Conservation (phyloP, 2,888 invertebrate species). For the Scaptodrosophila latifasciaeformis region DNA sequence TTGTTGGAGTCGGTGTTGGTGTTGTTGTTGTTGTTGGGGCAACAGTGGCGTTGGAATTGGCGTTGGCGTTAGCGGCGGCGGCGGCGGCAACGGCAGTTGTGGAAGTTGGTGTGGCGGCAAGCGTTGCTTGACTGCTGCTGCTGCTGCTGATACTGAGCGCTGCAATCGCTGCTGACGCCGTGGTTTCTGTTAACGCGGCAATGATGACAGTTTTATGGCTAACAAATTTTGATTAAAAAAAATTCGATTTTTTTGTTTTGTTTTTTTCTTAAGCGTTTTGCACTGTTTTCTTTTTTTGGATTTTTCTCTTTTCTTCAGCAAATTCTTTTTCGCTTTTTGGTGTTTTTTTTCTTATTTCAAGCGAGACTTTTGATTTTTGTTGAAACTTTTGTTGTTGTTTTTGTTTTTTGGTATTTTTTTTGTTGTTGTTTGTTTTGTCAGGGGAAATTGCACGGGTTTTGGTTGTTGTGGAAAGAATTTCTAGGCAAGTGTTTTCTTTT, state of each 20-base stretch:
- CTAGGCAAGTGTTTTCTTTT: constrained; percentile 31
- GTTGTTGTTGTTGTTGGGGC: constrained; percentile 33
- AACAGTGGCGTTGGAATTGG: constrained; percentile 24
- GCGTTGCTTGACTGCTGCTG: constrained; percentile 58
- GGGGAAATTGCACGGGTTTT: constrained; percentile 53
- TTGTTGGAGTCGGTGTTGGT: constrained; percentile 19
- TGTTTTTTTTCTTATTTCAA: constrained; percentile 15
- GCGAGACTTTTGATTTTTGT: constrained; percentile 2
- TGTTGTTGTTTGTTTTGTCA: constrained; percentile 8
- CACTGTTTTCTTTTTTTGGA: background rate
- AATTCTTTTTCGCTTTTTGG: constrained; percentile 5
- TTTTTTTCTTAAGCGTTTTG: background rate
- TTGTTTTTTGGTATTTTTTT: constrained; percentile 50
- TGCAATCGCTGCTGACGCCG: constrained; percentile 65
- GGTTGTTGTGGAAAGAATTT: constrained; percentile 34
- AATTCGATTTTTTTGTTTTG: constrained; percentile 24
- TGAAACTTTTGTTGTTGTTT: constrained; percentile 2
- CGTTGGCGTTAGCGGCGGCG: constrained; percentile 35
- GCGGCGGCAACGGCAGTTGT: constrained; percentile 28
- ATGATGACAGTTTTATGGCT: constrained; percentile 68
- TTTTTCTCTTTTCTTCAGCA: too few relatives aligned
- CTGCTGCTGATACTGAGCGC: constrained; percentile 67
- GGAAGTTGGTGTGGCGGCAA: constrained; percentile 37
- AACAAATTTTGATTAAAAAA: constrained; percentile 62
- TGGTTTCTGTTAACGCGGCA: constrained; percentile 70